Evolutionary conservation across 2,113 vertebrate genomes (phyloP).

Genomic region (Amphilophus citrinellus): DNA sequence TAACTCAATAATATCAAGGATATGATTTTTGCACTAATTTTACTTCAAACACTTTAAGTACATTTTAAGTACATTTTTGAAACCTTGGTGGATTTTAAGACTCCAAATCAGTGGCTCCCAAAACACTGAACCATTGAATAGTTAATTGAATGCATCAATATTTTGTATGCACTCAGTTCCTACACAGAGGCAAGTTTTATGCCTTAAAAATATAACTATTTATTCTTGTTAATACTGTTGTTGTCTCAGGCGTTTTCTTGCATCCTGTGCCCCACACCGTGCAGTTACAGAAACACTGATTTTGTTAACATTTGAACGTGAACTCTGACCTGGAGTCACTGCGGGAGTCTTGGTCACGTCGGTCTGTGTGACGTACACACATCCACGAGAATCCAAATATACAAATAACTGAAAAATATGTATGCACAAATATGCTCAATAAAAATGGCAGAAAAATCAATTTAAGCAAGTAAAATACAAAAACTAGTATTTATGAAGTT

Average conservation of each 20-base stretch:
- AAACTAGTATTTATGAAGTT: background rate
- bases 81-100: too few species aligned
- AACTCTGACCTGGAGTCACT: background rate
- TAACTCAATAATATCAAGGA: too few species aligned
- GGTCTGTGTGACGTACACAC: background rate
- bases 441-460: background rate
- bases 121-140: too few species aligned
- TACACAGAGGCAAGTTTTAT: fast-evolving
- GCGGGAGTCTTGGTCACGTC: background rate
- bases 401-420: background rate
- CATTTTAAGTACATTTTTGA: too few species aligned
- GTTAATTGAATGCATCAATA: background rate
- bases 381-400: background rate
- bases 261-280: too few species aligned
- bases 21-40: too few species aligned
- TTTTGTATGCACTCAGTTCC: background rate
- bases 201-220: background rate
- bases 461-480: background rate
- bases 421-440: background rate
- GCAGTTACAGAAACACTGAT: too few species aligned
- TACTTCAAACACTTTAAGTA: too few species aligned
- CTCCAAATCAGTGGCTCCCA: too few species aligned
- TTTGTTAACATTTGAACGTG: too few species aligned
- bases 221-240: background rate
- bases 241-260: background rate